Evolutionary conservation across 2,113 vertebrate genomes (phyloP), one percentile per base, ranked within the genome.

Genomic region (Phycodurus eques): DNA sequence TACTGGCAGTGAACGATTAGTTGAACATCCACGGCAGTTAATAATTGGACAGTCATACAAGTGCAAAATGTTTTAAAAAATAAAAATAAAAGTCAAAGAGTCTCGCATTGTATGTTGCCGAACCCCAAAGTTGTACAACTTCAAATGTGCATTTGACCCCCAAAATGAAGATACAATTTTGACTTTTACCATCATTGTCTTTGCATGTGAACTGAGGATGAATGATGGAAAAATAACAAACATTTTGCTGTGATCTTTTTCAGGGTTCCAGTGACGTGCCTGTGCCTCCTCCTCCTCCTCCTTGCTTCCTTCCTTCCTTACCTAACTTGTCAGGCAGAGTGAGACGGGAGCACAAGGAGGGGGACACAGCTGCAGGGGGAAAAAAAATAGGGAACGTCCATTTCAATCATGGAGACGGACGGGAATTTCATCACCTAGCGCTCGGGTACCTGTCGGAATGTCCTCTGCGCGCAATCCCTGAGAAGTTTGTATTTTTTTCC

Each of bases 401-500:
- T 33, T 71, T 75, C 68, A 68, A 84, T 61, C 64, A 83, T 80
- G 75, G 68, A 35, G 71, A 63, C 57, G 4, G 57, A 77, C 60
- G 75, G 76, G 77, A 80, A 60, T 87, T 78, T 59, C 79, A 51
- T 84, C 64, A 70, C 72, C 5, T 31, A 70, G 15, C 53, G 11
- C 35, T 22, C 56, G 82, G 69, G 83, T 84, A 73, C 53, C 60
- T 71, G 53, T 42, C 49, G 63, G 63, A 65, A 65, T 44, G 19
- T 56, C 71, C 33, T 68, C 68, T 2, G 31, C 15, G 57, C 62
- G 54, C 27, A n/a, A n/a, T 35, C 76, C 54, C 62, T 79, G 69
- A 89, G 74, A 69, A 81, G 63, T 67, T 73, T 72, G 22, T 57
- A 73, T 13, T 65, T 44, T 65, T 77, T 73, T 66, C 74, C 39